Base-by-base conservation (phyloP, 64 coral and sea anemone species). In the Dendronephthya gigantea region DNA sequence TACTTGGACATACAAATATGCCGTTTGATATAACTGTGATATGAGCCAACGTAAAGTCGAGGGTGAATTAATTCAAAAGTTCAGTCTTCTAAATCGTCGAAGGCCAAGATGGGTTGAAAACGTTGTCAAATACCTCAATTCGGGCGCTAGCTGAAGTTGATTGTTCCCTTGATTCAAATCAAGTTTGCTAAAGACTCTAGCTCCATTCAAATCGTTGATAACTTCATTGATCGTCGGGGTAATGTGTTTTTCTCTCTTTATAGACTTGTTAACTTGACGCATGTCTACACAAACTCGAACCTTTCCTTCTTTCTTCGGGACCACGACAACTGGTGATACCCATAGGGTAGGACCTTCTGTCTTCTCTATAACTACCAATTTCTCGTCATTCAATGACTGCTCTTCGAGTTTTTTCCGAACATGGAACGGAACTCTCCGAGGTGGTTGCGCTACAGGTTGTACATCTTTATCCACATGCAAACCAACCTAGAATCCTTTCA, bases 141-240 rank as follows among this genome's bases (percentile, higher is more conserved):
- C 27, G 12, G 13, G 12, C 13, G 13, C 72, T 10, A 81, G 11
- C 30, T 81, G 32, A 36, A 49, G 82, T 37, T 83, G 82, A 36
- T 83, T 83, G 35, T 83, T 39, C 35, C 5, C 82, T 83, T 83
- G 82, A 36, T 83, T 83, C 7, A 83, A 36, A 23, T 83, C 82
- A 10, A 83, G 1, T 7, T 81, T 81, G 27, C 72, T 81, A 28
- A 81, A 81, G 13, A 81, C 29, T 28, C 30, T 81, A 16, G 72
- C 72, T 81, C 72, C 72, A 39, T 81, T 81, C 37, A 1, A 81
- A 81, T 81, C 72, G 29, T 39, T 11, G 17, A 83, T 39, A 40
- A 90, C 35, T 38, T 90, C 89, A 35, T 90, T 90, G 35, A 85
- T 83, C 12, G 87, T 88, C 0, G 35, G 87, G 9, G 87, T 82